Evolutionary conservation across 2,888 invertebrate species (phyloP).

Genomic region (Nephrotoma flavescens): DNA sequence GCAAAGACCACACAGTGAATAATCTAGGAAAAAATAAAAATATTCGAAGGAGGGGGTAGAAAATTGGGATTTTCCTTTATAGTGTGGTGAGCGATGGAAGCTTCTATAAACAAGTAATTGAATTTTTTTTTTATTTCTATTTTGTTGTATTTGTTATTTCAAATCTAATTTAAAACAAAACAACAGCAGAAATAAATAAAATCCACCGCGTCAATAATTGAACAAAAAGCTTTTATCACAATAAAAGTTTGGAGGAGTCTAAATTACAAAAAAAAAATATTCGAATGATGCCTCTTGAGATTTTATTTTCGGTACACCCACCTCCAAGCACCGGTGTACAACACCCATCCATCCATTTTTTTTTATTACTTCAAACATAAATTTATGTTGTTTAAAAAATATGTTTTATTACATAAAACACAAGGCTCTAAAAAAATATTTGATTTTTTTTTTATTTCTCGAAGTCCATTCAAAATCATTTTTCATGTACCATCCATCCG

Average conservation of each 20-base stretch:
- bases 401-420: background rate
- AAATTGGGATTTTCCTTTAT: background rate
- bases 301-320: background rate
- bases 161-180: background rate
- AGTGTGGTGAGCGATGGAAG: background rate
- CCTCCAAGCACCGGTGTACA: background rate
- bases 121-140: background rate
- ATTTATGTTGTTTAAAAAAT: background rate
- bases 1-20: background rate
- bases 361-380: background rate
- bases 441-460: background rate
- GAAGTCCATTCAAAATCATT: background rate
- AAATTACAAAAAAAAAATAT: background rate
- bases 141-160: background rate
- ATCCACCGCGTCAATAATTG: background rate
- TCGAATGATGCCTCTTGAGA: background rate
- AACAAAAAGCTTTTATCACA: background rate
- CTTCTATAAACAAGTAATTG: background rate
- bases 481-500: background rate
- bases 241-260: background rate
- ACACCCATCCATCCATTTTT: background rate
- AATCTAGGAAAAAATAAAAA: background rate
- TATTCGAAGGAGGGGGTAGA: background rate
- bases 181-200: background rate
- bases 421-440: background rate